Evolutionary conservation across 1,140 invertebrate genomes (phyloP), one percentile per base, ranked within the genome.

Genomic region (Pygmarrhopalites habei): DNA sequence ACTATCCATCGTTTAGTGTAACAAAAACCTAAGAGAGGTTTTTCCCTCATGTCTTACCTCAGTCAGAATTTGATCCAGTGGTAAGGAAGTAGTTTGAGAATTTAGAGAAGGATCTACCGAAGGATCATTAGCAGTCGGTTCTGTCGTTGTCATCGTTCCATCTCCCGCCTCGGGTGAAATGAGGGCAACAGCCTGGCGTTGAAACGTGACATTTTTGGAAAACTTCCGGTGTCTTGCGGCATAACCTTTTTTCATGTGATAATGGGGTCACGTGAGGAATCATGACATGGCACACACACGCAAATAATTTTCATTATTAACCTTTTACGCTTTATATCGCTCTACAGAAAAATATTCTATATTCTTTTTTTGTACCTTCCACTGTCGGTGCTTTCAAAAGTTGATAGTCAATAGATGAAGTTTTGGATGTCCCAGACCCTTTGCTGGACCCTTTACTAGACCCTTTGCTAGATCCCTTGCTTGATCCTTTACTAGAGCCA

Each of bases 201-300:
- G 87, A 77, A 91, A 91, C 56, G 89, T 91, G 55, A 91, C 88
- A 76, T 88, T 90, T 80, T 92, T 92, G 39, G 87, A 82, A 73
- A 92, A 82, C 75, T 91, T 92, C 60, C 87, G 87, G 75, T 90
- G 88, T 73, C 89, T 80, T 32, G 88, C 88, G 25, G 86, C 89
- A 75, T 90, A 92, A 47, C 89, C 90, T n/a, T n/a, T n/a, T n/a
- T n/a, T n/a, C n/a, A n/a, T n/a, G n/a, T n/a, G n/a, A n/a, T n/a
- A n/a, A n/a, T n/a, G n/a, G n/a, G n/a, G n/a, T n/a, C n/a, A n/a
- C n/a, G n/a, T n/a, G n/a, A n/a, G n/a, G n/a, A n/a, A n/a, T n/a
- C n/a, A n/a, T n/a, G n/a, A n/a, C n/a, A n/a, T n/a, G n/a, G n/a
- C n/a, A n/a, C n/a, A n/a, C n/a, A n/a, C n/a, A n/a, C n/a, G n/a